A percentile compares a stretch with the other conserved stretches of the same genome.
phyloP scores from a whole-genome alignment of 30 jellyfish, hydroid and myxozoan species.

The Aurelia coerulea region DNA sequence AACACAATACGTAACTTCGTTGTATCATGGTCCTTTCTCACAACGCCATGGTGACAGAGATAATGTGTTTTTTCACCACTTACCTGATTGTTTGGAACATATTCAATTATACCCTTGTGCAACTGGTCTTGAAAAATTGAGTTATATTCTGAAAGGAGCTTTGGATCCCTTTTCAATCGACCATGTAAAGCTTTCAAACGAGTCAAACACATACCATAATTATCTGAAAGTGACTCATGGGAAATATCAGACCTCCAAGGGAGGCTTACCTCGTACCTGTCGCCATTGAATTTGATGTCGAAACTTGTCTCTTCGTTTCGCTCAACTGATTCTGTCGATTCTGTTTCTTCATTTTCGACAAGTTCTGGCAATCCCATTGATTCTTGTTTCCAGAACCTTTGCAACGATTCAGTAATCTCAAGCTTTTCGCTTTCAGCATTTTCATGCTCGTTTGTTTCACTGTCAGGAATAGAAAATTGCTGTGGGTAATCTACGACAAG shows the following conservation, averaged over 20 bases:
- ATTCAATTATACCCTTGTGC: constrained; percentile 40
- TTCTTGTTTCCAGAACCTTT: constrained; percentile 46
- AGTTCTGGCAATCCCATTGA: constrained; percentile 13
- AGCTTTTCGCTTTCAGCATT: constrained; percentile 1
- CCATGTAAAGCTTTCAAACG: constrained; percentile 20
- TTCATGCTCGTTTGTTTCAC: neutral
- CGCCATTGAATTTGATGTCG: constrained; percentile 13
- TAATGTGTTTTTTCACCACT: constrained; percentile 7
- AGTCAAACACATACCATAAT: constrained; percentile 27
- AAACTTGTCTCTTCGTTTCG: neutral
- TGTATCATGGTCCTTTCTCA: constrained; percentile 14
- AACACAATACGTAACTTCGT: constrained; percentile 60
- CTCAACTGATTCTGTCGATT: constrained; percentile 7
- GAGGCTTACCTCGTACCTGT: constrained; percentile 52
- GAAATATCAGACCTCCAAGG: constrained; percentile 49
- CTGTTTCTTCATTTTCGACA: constrained; percentile 1
- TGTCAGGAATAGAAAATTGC: no score
- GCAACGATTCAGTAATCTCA: constrained; percentile 52
- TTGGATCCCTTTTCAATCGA: constrained; percentile 10
- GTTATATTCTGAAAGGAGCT: constrained; percentile 32
- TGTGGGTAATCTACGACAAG: constrained; percentile 31
- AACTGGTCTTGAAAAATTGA: constrained; percentile 53
- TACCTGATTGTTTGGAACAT: constrained; percentile 40
- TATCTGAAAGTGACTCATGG: neutral
- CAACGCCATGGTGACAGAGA: constrained; percentile 66